Percentiles rank a stretch among this genome's conserved stretches.
These are phyloP conservation scores for Phyllostomus hastatus DNA, from an alignment of 2,113 vertebrate genomes.

Conservation along the genomic window DNA sequence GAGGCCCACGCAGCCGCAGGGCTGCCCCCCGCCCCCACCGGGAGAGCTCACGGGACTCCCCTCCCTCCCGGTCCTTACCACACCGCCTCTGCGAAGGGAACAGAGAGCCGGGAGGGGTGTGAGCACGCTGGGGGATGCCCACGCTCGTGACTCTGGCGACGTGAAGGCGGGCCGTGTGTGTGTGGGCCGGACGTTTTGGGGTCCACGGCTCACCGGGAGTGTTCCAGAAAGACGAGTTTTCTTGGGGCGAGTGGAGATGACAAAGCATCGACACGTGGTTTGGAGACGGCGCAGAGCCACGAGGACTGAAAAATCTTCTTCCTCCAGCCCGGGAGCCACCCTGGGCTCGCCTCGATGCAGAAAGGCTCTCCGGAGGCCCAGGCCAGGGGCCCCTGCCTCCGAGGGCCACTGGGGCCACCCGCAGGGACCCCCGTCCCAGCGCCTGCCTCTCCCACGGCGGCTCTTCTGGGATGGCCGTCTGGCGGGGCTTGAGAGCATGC, in stretches of 20 bases:
- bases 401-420: neutral
- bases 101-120: rapidly evolving
- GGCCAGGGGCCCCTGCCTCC: rapidly evolving
- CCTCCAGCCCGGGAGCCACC: neutral
- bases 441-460: rapidly evolving
- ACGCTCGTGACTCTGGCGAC: rapidly evolving
- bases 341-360: neutral
- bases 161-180: rapidly evolving
- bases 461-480: neutral
- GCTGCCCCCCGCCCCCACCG: neutral
- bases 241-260: rapidly evolving
- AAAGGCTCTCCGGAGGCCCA: rapidly evolving
- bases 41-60: rapidly evolving
- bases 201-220: neutral
- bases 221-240: neutral
- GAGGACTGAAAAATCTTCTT: neutral
- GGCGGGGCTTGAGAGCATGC: neutral
- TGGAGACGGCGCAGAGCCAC: rapidly evolving
- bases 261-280: rapidly evolving
- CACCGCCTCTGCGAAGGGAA: neutral
- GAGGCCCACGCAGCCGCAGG: rapidly evolving
- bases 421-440: rapidly evolving
- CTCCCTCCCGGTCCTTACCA: rapidly evolving
- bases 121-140: rapidly evolving
- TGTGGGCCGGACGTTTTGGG: neutral